Conservation (phyloP, 1,140 invertebrate genomes). For the Rhagoletis zephyria region DNA sequence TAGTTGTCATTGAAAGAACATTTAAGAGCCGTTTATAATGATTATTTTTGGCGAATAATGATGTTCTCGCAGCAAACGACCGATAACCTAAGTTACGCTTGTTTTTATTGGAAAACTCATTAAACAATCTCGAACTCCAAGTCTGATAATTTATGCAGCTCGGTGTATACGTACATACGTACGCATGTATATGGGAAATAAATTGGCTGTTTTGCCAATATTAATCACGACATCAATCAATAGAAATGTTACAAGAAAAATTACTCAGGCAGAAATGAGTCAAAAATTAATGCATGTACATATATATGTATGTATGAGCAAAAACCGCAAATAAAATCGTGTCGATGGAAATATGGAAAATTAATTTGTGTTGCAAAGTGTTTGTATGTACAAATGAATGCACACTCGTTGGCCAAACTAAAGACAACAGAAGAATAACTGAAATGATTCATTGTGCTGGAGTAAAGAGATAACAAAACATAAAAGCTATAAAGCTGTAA, state of each 20-base stretch:
- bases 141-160: neutral
- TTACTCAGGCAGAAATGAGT: constrained; percentile 8
- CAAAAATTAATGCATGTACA: neutral
- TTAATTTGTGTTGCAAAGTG: neutral
- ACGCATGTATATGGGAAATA: neutral
- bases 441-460: constrained; percentile 40
- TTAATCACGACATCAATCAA: constrained; percentile 30
- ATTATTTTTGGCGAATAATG: too few species aligned
- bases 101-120: too few species aligned
- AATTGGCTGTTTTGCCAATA: neutral
- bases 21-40: too few species aligned
- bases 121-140: neutral
- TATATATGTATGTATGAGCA: neutral
- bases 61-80: too few species aligned
- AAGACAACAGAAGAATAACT: neutral
- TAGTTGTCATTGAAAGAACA: too few species aligned
- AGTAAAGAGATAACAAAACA: constrained; percentile 31
- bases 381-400: neutral
- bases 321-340: neutral
- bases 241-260: constrained; percentile 49
- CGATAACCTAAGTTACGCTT: too few species aligned
- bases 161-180: neutral
- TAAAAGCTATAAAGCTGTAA: constrained; percentile 34
- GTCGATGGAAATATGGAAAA: neutral
- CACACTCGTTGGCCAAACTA: too few species aligned